Percentiles rank a stretch among this genome's conserved stretches.
phyloP scores from a whole-genome alignment of 2,888 invertebrate species.

The Rotaria socialis region DNA sequence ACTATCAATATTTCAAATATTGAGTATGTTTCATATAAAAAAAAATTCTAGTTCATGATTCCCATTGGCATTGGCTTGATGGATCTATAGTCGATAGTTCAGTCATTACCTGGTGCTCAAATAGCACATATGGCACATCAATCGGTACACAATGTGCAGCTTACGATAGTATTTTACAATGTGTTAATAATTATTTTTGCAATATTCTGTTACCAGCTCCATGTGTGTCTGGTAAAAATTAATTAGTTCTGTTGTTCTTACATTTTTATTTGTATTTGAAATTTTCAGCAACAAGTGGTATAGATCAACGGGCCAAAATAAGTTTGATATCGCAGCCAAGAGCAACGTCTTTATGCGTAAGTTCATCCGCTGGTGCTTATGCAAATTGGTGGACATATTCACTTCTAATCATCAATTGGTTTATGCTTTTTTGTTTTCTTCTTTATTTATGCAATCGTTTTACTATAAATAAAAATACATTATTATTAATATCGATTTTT shows the following conservation, averaged over 20 bases:
- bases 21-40: too few relatives aligned
- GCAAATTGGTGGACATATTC: constrained; percentile 14
- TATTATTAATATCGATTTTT: neutral
- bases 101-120: neutral
- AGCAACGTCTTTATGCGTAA: neutral
- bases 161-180: constrained; percentile 1
- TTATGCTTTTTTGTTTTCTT: neutral
- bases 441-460: constrained; percentile 20
- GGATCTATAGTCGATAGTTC: neutral
- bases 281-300: neutral
- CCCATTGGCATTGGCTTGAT: neutral
- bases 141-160: constrained; percentile 9
- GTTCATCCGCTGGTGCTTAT: neutral
- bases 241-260: neutral
- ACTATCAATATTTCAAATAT: too few relatives aligned
- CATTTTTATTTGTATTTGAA: neutral
- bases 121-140: neutral
- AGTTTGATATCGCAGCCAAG: neutral
- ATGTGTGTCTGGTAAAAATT: neutral
- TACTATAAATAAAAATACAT: neutral
- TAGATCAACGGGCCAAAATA: neutral
- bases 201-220: neutral
- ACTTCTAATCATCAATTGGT: neutral
- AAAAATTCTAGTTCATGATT: neutral
- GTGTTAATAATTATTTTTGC: neutral